Evolutionary conservation across 2,888 invertebrate species (phyloP).

Genomic region (Pecten maximus): DNA sequence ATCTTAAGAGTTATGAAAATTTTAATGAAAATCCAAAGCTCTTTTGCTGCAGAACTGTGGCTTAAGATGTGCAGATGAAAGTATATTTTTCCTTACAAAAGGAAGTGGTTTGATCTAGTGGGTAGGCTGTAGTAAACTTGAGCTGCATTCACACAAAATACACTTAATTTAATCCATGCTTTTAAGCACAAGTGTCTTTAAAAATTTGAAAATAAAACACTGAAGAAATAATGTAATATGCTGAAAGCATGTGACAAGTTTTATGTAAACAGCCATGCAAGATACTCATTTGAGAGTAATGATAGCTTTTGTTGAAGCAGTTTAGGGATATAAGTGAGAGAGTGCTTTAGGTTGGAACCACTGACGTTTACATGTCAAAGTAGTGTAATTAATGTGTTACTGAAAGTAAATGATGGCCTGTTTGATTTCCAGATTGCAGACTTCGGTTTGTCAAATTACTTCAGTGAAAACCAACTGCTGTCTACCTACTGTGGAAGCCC

Average conservation of each 20-base stretch:
- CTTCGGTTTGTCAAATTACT: constrained; percentile 98
- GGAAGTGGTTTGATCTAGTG: not conserved
- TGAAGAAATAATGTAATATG: not conserved
- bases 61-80: not conserved
- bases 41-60: not conserved
- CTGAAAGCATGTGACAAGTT: constrained; percentile 4
- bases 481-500: constrained; percentile 98
- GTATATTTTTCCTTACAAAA: not conserved
- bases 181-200: not conserved
- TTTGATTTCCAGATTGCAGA: constrained; percentile 92
- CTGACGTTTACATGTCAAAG: not conserved
- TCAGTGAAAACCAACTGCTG: constrained; percentile 92
- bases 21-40: not conserved
- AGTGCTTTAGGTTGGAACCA: not conserved
- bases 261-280: constrained; percentile 7
- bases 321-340: not conserved
- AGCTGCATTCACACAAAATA: not conserved
- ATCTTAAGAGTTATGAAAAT: not conserved
- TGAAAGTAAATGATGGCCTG: constrained; percentile 20
- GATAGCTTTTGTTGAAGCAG: not conserved
- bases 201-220: not conserved
- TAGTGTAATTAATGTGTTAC: not conserved
- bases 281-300: not conserved
- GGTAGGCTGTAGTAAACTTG: not conserved
- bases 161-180: not conserved